Evolutionary conservation across 2,113 vertebrate species (phyloP).

Genomic region (Toxostoma redivivum): DNA sequence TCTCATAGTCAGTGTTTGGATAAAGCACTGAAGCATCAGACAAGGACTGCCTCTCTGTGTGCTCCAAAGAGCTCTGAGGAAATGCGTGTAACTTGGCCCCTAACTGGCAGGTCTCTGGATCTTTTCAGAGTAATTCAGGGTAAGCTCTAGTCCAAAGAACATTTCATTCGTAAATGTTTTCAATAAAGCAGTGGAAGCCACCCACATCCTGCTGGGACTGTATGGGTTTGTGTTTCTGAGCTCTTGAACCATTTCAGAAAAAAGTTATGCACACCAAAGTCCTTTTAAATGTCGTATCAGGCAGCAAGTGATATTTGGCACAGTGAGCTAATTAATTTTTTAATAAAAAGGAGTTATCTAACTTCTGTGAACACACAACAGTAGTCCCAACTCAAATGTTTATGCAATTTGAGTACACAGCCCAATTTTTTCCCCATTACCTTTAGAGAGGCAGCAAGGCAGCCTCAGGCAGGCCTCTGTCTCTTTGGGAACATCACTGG

Average conservation of each 20-base stretch:
- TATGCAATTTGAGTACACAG: not conserved
- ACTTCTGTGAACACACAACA: not conserved
- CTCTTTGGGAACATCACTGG: conserved; percentile 3
- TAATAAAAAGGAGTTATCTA: not conserved
- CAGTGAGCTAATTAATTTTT: not conserved
- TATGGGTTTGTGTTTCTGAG: not conserved
- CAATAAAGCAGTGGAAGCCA: conserved; percentile 24
- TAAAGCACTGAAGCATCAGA: not conserved
- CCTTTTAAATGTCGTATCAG: not conserved
- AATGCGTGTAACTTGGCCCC: not conserved
- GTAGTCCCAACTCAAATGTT: conserved; percentile 7
- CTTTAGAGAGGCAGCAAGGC: not conserved
- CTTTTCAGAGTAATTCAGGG: conserved; percentile 5
- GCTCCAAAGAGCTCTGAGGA: not conserved
- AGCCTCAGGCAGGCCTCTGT: conserved; percentile 24
- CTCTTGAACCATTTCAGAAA: not conserved
- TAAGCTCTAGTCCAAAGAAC: not conserved
- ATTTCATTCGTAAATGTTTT: not conserved
- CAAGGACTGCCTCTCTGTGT: not conserved
- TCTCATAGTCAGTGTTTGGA: not conserved
- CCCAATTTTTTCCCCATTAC: not conserved
- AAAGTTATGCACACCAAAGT: not conserved
- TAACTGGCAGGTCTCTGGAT: not conserved
- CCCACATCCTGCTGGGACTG: not conserved
- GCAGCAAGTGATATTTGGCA: not conserved